Conservation (phyloP, 2,113 vertebrate species). For the Planiliza haematocheilus region DNA sequence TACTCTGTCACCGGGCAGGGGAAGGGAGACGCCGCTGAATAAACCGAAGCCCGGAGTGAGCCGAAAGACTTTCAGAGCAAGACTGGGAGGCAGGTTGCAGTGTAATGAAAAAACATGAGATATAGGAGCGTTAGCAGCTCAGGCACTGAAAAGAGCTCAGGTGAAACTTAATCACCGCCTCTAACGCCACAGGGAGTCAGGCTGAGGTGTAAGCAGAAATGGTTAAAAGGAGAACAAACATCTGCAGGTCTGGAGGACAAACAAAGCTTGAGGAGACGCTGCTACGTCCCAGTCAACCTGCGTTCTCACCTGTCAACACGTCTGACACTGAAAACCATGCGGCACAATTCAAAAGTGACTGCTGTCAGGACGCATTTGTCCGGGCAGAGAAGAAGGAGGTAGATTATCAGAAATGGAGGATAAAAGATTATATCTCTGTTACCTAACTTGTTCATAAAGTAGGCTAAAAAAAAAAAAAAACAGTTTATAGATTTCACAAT, state of each 20-base stretch:
- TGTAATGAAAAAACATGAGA: conserved; percentile 41
- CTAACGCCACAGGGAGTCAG: conserved; percentile 20
- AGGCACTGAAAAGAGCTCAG: conserved; percentile 19
- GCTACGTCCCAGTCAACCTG: neutral
- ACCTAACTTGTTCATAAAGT: conserved; percentile 42
- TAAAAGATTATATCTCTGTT: conserved; percentile 37
- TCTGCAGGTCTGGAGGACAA: no score
- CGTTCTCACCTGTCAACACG: conserved; percentile 14
- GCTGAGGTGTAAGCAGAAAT: conserved; percentile 30
- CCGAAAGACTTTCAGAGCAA: conserved; percentile 13
- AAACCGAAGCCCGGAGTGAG: conserved; percentile 1
- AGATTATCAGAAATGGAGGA: conserved; percentile 35
- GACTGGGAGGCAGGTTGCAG: conserved; percentile 9
- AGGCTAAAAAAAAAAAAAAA: conserved; percentile 27
- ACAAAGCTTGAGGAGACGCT: neutral
- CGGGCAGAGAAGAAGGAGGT: neutral
- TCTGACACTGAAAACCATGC: conserved; percentile 13
- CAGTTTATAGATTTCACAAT: neutral
- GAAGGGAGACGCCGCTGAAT: conserved; percentile 1
- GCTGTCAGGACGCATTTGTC: conserved; percentile 42
- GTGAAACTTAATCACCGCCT: conserved; percentile 45
- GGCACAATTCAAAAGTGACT: neutral
- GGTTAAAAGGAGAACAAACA: conserved; percentile 12
- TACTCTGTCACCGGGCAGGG: conserved; percentile 28
- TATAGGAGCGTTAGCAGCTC: conserved; percentile 26